These are phyloP conservation scores for Trichopoda pennipes DNA, from an alignment of 2,888 invertebrate species.

Conservation along the genomic window DNA sequence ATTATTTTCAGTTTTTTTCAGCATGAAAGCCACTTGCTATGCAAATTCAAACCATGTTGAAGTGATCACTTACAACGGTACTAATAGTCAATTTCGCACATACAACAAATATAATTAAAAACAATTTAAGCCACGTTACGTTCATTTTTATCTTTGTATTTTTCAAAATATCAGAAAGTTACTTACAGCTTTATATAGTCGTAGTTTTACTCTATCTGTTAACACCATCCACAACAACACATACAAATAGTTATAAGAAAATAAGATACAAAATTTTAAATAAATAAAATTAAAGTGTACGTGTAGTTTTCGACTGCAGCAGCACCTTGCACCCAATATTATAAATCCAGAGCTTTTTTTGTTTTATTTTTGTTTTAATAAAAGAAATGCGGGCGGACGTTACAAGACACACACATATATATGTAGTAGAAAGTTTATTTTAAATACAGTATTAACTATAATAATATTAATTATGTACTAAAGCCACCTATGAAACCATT, in stretches of 20 bases:
- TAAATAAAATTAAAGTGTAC: constrained; percentile 13
- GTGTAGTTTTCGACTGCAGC: constrained; percentile 51
- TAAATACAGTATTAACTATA: constrained; percentile 42
- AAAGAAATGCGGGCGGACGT: constrained; percentile 56
- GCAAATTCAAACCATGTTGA: too few relatives aligned
- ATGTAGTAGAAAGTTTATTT: constrained; percentile 24
- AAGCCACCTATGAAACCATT: constrained; percentile 64
- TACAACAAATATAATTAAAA: too few relatives aligned
- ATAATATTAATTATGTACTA: constrained; percentile 12
- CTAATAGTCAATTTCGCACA: too few relatives aligned
- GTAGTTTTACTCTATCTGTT: constrained; percentile 45
- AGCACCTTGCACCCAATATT: constrained; percentile 61
- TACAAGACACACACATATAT: constrained; percentile 60
- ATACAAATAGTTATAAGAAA: constrained; percentile 29
- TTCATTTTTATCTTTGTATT: not conserved
- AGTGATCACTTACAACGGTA: too few relatives aligned
- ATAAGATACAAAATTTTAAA: constrained; percentile 23
- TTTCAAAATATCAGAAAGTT: constrained; percentile 7
- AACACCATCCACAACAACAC: constrained; percentile 58
- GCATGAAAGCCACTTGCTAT: too few relatives aligned
- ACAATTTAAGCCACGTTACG: not conserved
- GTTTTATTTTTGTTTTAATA: constrained; percentile 10
- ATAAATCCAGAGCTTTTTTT: constrained; percentile 26
- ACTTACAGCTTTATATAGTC: constrained; percentile 47
- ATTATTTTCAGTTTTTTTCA: too few relatives aligned